Base-by-base conservation (phyloP, 2,888 invertebrate genomes). In the Synergus umbraculus region DNA sequence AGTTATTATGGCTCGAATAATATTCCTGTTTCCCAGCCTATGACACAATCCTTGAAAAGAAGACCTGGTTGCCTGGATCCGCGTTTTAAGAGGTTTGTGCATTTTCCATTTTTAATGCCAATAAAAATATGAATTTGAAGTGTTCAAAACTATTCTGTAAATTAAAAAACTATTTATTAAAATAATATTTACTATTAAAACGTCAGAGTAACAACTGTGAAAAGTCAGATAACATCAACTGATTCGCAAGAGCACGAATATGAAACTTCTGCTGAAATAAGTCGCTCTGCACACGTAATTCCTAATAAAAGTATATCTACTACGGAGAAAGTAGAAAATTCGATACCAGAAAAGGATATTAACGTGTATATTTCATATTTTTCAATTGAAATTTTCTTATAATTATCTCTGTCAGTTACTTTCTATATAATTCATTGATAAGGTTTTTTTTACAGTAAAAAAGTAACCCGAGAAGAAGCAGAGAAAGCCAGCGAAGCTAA, bases 11-110 rank as follows among this genome's bases (percentile, higher is more conserved):
- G n/a, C 7, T 76, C 18, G n/a, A 67, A 54, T 54, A 73, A n/a
- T 78, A 15, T 54, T 41, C 54, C 49, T 37, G 10, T 37, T 49
- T 67, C 44, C 5, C 67, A 67, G 22, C 82, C 80, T 8, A 69
- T 81, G 12, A 37, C 81, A 65, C 83, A 86, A 12, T 81, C 78
- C 2, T 37, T 80, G 29, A 88, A 85, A 76, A 86, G 87, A 80
- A 84, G 84, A 83, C 88, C 90, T 13, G 88, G 90, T 54, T 87
- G 86, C 65, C 69, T 83, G 4, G 91, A 91, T 85, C 90, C 91
- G 18, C 87, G 91, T 78, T 91, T 91, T 60, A 90, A 89, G 83
- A 89, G 85, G 91, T 89, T 86, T 67, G 44, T 2, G 15, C 0
- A n/a, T 63, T 63, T 63, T 63, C 1, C 22, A 63, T 12, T 63